Conservation (phyloP, 2,797 vertebrate species). For the Liparis tanakae region DNA sequence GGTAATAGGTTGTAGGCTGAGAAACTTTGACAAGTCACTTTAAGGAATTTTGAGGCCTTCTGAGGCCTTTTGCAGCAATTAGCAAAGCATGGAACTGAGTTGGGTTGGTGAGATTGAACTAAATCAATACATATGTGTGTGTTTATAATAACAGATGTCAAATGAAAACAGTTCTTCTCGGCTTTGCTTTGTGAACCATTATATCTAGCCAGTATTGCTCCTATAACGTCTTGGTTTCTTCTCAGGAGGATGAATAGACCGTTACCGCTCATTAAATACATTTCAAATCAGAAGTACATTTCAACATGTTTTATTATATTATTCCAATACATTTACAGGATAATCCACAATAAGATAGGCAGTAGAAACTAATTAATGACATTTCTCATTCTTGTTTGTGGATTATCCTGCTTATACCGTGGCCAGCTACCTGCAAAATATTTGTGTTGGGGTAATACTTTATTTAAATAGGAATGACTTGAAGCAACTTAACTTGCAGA, state of each 20-base stretch:
- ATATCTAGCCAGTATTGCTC: background rate
- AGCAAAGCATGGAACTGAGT: background rate
- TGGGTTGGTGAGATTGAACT: background rate
- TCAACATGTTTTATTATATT: constrained; percentile 59
- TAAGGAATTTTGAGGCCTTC: background rate
- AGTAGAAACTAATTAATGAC: constrained; percentile 7
- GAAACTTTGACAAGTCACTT: background rate
- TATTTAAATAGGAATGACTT: background rate
- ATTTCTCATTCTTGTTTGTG: background rate
- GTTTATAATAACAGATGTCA: background rate
- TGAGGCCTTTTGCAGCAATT: background rate
- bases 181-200: background rate
- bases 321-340: constrained; percentile 31
- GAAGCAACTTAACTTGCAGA: background rate
- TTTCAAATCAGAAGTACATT: constrained; percentile 43
- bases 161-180: background rate
- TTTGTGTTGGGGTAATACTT: constrained; percentile 2
- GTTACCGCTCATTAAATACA: constrained; percentile 18
- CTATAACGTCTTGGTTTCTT: background rate
- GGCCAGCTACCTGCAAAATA: constrained; percentile 8
- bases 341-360: constrained; percentile 27
- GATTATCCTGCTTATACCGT: constrained; percentile 18
- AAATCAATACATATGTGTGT: background rate
- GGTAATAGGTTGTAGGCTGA: background rate
- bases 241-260: background rate